phyloP scores from a whole-genome alignment of 23 tunicate species.

The Trididemnum nubilum region DNA sequence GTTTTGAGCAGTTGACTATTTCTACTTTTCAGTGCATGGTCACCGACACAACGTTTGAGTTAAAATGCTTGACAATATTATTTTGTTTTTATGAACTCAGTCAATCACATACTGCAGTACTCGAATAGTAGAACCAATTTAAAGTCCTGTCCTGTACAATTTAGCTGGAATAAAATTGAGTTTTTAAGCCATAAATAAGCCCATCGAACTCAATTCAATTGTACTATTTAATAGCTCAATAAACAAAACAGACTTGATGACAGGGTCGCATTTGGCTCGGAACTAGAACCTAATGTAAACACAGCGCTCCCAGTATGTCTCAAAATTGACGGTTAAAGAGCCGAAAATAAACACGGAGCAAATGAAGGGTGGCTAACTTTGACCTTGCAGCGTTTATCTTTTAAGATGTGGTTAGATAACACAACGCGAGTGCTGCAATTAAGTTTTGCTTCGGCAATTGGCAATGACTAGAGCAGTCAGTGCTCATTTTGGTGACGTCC shows the following conservation, averaged over 20 bases:
- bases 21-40: no score
- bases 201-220: not conserved
- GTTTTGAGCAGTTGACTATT: no score
- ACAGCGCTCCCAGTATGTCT: not conserved
- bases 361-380: not conserved
- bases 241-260: not conserved
- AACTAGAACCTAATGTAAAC: not conserved
- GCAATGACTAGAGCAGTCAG: not conserved
- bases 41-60: no score
- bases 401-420: no score
- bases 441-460: not conserved
- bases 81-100: no score
- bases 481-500: not conserved
- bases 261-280: not conserved
- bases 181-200: not conserved
- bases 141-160: no score
- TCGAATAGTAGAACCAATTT: no score
- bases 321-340: not conserved
- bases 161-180: no score
- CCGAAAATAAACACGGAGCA: not conserved
- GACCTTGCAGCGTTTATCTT: not conserved
- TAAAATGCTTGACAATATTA: no score
- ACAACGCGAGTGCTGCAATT: not conserved
- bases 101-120: no score
- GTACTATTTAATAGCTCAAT: not conserved